Evolutionary conservation across 2,797 vertebrate species (phyloP).

Genomic region (Gymnothorax javanicus): DNA sequence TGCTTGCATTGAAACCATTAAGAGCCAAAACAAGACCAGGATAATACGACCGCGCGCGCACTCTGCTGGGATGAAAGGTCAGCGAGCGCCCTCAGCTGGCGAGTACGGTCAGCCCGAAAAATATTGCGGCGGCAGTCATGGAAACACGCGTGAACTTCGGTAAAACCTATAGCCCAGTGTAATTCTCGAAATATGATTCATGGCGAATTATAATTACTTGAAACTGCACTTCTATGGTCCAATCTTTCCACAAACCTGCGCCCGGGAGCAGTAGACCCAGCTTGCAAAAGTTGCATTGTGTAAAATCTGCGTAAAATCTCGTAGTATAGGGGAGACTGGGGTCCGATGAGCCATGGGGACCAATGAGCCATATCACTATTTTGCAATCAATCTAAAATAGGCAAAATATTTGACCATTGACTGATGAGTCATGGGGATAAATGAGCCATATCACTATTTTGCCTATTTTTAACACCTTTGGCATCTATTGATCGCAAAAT

Average conservation of each 20-base stretch:
- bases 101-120: not conserved
- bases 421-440: too few relatives aligned
- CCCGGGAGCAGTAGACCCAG: not conserved
- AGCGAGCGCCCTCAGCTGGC: constrained; percentile 15
- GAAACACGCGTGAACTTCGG: not conserved
- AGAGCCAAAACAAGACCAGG: not conserved
- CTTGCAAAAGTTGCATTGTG: not conserved
- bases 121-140: not conserved
- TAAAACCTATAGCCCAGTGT: not conserved
- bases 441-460: too few relatives aligned
- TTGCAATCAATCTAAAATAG: too few relatives aligned
- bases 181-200: not conserved
- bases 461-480: too few relatives aligned
- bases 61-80: constrained; percentile 4
- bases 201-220: not conserved
- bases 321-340: too few relatives aligned
- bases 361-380: too few relatives aligned
- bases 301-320: not conserved
- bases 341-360: too few relatives aligned
- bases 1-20: not conserved
- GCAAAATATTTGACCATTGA: too few relatives aligned
- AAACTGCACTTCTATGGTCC: not conserved
- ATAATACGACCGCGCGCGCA: not conserved
- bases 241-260: not conserved
- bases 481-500: too few relatives aligned